phyloP scores from a whole-genome alignment of 2,113 vertebrate genomes.

The Scolopax mira region DNA sequence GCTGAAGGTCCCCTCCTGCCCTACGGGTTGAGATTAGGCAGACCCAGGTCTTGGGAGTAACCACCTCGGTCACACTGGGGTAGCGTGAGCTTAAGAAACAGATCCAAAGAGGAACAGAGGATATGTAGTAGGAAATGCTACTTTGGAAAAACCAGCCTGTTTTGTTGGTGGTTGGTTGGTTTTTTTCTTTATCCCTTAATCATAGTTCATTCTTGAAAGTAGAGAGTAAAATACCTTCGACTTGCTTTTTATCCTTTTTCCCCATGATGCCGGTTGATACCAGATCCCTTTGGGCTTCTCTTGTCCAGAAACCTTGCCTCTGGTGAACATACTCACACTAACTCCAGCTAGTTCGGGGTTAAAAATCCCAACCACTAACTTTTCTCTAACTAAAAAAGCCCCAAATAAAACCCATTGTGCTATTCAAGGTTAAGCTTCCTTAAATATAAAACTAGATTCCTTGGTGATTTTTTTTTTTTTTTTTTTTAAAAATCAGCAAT shows the following conservation, averaged over 20 bases:
- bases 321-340: neutral
- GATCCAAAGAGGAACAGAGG: neutral
- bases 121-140: neutral
- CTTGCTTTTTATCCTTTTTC: conserved; percentile 31
- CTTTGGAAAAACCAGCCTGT: neutral
- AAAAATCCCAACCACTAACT: conserved; percentile 66
- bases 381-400: conserved; percentile 61
- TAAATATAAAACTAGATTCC: conserved; percentile 69
- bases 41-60: neutral
- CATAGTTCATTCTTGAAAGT: neutral
- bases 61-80: accelerated
- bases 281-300: neutral
- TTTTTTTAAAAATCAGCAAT: conserved; percentile 38
- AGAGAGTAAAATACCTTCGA: neutral
- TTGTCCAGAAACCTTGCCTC: neutral
- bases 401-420: conserved; percentile 57
- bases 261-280: neutral
- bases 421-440: conserved; percentile 71
- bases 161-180: neutral
- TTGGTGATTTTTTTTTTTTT: conserved; percentile 31
- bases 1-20: neutral
- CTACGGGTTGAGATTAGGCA: neutral
- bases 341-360: conserved; percentile 54
- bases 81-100: neutral
- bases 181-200: neutral